These are phyloP conservation scores for Trichoplusia ni DNA, from an alignment of 1,140 invertebrate genomes.

Conservation along the genomic window DNA sequence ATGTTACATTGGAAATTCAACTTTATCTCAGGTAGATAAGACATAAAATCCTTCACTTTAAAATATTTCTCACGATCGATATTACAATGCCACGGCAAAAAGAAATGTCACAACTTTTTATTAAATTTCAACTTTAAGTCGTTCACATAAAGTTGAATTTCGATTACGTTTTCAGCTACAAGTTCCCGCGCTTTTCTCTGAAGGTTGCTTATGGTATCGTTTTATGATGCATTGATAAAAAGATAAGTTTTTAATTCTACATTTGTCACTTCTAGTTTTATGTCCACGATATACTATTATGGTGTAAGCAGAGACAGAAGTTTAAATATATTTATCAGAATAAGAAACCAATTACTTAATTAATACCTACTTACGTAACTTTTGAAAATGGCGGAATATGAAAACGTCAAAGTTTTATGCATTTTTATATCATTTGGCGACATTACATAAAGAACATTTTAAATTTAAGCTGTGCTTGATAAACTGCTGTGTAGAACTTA, in stretches of 20 bases:
- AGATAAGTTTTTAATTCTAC: background rate
- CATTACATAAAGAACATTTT: too few species aligned
- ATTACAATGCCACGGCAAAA: constrained; percentile 35
- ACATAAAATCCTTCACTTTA: constrained; percentile 1
- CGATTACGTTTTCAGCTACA: constrained; percentile 21
- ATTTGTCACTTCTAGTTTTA: background rate
- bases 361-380: background rate
- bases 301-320: too few species aligned
- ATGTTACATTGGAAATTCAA: background rate
- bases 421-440: too few species aligned
- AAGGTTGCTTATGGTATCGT: constrained; percentile 39
- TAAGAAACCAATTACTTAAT: background rate
- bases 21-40: constrained; percentile 10
- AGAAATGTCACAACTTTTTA: constrained; percentile 11
- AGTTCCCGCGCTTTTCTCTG: constrained; percentile 13
- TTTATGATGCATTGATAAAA: background rate
- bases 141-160: background rate
- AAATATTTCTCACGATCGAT: constrained; percentile 41
- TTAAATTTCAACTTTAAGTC: background rate
- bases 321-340: too few species aligned
- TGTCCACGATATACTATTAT: background rate
- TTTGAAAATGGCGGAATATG: background rate
- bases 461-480: too few species aligned
- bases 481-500: too few species aligned
- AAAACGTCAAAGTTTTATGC: too few species aligned